Base-by-base conservation (phyloP, 2,113 vertebrate genomes). In the Megatriorchis doriae region DNA sequence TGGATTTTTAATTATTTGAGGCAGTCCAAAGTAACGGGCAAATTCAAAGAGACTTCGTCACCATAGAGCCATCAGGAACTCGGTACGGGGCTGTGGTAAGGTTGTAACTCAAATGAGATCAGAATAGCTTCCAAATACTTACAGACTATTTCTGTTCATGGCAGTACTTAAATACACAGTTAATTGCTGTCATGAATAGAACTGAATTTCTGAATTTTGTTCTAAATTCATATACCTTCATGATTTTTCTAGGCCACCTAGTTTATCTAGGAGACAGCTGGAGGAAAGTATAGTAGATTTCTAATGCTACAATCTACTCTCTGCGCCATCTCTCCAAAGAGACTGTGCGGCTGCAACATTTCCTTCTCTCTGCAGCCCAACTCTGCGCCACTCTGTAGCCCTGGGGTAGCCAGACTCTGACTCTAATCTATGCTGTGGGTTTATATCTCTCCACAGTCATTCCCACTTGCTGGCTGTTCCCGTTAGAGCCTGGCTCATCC, bases 41-140 rank as follows among this genome's bases (percentile, higher is more conserved):
- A 36, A 53, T 72, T 2, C 71, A 22, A 94, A 84, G 32, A 81
- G 32, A 23, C 3, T 4, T 70, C 15, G 65, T 62, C 26, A 27
- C 53, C 18, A 61, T 0, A 73, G 45, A 81, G 19, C 4, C 18
- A 34, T 45, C 56, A 43, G 27, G 9, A 93, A 62, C 11, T 73
- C 2, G 0, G 6, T 31, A 6, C 2, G 1, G 29, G 20, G 2
- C 40, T 36, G 11, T 45, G 31, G 31, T 40, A 86, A 38, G 7
- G 13, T 13, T 50, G 17, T 34, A 52, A 34, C 19, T 55, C 40
- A 68, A 42, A 52, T 43, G 16, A 75, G 36, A 40, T 29, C 12
- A 36, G 56, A n/a, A 66, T 6, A 70, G 18, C 70, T 75, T 71
- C 27, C 27, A 75, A 78, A 82, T 74, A 81, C 15, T 85, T 70